Evolutionary conservation across 2,797 vertebrate genomes (phyloP), one percentile per base, ranked within the genome.

Genomic region (Sebastiscus tertius): DNA sequence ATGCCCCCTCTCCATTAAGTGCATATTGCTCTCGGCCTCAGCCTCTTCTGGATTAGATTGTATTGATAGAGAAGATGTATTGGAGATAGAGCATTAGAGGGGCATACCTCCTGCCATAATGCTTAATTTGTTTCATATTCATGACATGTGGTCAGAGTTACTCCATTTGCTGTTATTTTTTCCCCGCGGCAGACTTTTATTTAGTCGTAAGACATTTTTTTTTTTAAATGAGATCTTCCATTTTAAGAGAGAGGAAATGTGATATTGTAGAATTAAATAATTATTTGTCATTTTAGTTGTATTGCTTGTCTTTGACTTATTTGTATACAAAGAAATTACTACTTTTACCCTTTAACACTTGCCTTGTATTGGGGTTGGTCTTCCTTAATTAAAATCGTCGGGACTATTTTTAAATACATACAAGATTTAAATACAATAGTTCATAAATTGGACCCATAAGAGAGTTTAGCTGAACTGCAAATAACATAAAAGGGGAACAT

Each of bases 101-200:
- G 84, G 83, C 77, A 73, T 86, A 83, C 88, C 88, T 94, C 85
- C 79, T 84, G 87, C 91, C 84, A 88, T 84, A 87, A 84, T 66
- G 73, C 86, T 88, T 93, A 39, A 89, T 94, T 94, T 91, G 87
- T 87, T 91, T 89, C 89, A 80, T 87, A 91, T 88, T 92, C 79
- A 84, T 93, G 90, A 86, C 93, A 95, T 92, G 90, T 95, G 95
- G 88, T 93, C 88, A 60, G 49, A 85, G 84, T 95, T 94, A 93
- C 75, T 87, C 76, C 63, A 81, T 92, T 79, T 86, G 88, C 88
- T 81, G 72, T 88, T 93, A 84, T 89, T 90, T 87, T 2, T 74
- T 80, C 80, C 80, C 82, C 26, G 34, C 61, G 49, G 81, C 83
- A 72, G 67, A 89, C 27, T 66, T 68, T 86, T 73, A 79, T 81